A percentile compares a stretch with the other conserved stretches of the same genome.
Conservation (phyloP, 1,140 invertebrate species). For the Spodoptera frugiperda region DNA sequence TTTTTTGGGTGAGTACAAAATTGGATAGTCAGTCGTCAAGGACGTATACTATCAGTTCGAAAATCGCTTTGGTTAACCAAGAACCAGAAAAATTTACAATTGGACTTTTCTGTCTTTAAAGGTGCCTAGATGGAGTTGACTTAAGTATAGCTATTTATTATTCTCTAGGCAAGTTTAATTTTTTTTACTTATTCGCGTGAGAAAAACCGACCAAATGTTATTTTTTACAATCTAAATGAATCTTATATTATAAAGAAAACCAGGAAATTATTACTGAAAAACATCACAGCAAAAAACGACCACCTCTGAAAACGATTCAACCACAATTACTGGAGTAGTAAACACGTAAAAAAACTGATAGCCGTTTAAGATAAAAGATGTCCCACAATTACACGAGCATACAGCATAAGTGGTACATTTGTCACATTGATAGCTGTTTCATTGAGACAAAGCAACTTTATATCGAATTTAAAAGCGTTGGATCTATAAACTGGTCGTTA, state of each 20-base stretch:
- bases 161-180: too few species aligned
- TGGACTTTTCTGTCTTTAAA: too few species aligned
- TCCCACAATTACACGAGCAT: constrained; percentile 45
- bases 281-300: neutral
- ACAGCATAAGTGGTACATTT: constrained; percentile 55
- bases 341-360: constrained; percentile 30
- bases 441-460: constrained; percentile 77
- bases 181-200: too few species aligned
- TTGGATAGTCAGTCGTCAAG: neutral
- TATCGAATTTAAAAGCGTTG: constrained; percentile 78
- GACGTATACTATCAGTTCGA: too few species aligned
- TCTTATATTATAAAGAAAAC: neutral
- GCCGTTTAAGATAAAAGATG: constrained; percentile 44
- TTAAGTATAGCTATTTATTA: too few species aligned
- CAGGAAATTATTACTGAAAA: neutral
- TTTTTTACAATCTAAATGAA: too few species aligned
- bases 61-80: too few species aligned
- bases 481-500: constrained; percentile 84
- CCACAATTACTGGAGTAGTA: constrained; percentile 26
- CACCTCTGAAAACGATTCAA: neutral
- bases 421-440: constrained; percentile 61
- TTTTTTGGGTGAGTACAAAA: constrained; percentile 25
- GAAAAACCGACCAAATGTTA: too few species aligned
- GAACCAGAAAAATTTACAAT: too few species aligned
- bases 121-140: too few species aligned